These are phyloP conservation scores for Symphodus melops DNA, from an alignment of 2,113 vertebrate species.

Conservation along the genomic window DNA sequence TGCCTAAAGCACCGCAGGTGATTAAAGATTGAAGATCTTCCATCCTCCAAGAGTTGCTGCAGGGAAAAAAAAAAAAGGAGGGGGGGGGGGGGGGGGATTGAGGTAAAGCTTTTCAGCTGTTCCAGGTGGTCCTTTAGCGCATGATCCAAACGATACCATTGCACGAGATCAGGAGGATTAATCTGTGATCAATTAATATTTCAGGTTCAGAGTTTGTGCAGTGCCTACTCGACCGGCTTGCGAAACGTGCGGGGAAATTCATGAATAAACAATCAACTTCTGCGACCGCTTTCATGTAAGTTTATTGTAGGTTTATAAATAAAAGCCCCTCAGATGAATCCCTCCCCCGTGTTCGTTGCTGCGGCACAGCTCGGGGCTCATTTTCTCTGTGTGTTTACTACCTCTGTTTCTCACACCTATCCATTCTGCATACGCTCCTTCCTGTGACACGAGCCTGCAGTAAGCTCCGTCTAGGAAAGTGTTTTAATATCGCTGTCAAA, in stretches of 20 bases:
- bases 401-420: slow-evolving; percentile 33
- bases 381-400: slow-evolving; percentile 41
- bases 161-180: slow-evolving; percentile 27
- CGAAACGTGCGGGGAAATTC: slow-evolving; percentile 10
- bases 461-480: slow-evolving; percentile 30
- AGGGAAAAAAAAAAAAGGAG: slow-evolving; percentile 44
- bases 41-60: slow-evolving; percentile 63
- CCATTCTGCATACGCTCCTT: slow-evolving; percentile 16
- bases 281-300: slow-evolving; percentile 26
- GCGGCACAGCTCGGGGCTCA: slow-evolving; percentile 54
- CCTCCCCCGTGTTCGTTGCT: slow-evolving; percentile 49
- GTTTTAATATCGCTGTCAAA: slow-evolving; percentile 26
- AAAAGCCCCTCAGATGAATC: slow-evolving; percentile 44
- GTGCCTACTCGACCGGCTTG: neutral
- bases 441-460: slow-evolving; percentile 15
- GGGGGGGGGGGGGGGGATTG: slow-evolving; percentile 37
- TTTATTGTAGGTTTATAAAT: slow-evolving; percentile 41
- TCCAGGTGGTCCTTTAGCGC: slow-evolving; percentile 12
- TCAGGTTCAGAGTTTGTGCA: slow-evolving; percentile 13
- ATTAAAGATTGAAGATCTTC: slow-evolving; percentile 79
- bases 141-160: slow-evolving; percentile 22
- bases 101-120: slow-evolving; percentile 37
- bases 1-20: slow-evolving; percentile 70
- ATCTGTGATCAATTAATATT: slow-evolving; percentile 34
- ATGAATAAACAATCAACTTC: slow-evolving; percentile 40